Evolutionary conservation across 2,888 invertebrate species (phyloP).

Genomic region (Aethes cnicana): DNA sequence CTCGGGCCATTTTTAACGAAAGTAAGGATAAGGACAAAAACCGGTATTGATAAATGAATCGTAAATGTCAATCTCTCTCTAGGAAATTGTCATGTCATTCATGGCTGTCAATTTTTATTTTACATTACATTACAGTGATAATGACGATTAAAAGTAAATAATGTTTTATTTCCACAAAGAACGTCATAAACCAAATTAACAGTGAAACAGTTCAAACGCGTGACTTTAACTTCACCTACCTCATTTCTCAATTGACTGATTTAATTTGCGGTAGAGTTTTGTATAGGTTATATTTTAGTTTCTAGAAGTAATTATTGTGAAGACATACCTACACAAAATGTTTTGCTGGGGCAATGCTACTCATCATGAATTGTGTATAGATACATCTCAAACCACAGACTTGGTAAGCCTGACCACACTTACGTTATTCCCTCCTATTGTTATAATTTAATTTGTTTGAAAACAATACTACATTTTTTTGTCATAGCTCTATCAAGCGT

Average conservation of each 20-base stretch:
- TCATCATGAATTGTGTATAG: conserved; percentile 74
- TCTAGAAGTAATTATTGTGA: conserved; percentile 47
- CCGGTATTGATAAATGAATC: conserved; percentile 16
- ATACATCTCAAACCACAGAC: conserved; percentile 60
- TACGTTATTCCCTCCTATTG: not conserved
- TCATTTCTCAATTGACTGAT: conserved; percentile 46
- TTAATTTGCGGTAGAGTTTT: conserved; percentile 36
- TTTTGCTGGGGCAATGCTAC: conserved; percentile 80
- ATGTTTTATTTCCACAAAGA: conserved; percentile 46
- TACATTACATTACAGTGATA: conserved; percentile 29
- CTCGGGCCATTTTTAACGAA: too few species aligned
- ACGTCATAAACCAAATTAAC: conserved; percentile 48
- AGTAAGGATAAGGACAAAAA: conserved; percentile 1
- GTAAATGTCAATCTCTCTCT: conserved; percentile 12
- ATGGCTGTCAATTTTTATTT: too few species aligned
- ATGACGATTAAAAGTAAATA: conserved; percentile 40
- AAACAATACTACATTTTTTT: too few species aligned
- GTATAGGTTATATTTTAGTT: conserved; percentile 55
- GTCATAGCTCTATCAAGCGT: too few species aligned
- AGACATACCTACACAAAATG: conserved; percentile 54
- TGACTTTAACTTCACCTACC: conserved; percentile 40
- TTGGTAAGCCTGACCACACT: conserved; percentile 53
- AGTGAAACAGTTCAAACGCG: conserved; percentile 37
- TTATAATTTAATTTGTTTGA: too few species aligned
- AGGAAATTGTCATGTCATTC: conserved; percentile 21